Evolutionary conservation across 2,888 invertebrate genomes (phyloP), one percentile per base, ranked within the genome.

Genomic region (Schizaphis graminum): DNA sequence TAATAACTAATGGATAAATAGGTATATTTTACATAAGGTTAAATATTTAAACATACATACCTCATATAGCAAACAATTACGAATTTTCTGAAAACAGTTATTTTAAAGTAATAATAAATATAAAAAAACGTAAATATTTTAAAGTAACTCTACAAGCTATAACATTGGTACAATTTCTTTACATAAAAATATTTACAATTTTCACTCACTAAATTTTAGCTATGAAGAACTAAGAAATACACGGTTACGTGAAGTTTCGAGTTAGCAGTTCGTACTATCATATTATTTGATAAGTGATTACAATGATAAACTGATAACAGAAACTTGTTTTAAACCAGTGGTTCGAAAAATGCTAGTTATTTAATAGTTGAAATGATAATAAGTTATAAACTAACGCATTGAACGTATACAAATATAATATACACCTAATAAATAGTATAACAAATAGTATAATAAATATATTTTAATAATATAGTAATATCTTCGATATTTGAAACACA

Each of bases 281-380:
- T 41, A 77, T 41, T 41, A 77, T 41, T 21, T 77, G 77, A 77
- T 77, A 28, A 86, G 47, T 16, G 86, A 86, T 86, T 16, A 49
- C 7, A 49, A 13, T 28, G 86, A 86, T 86, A 86, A 77, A n/a
- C 44, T 86, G 86, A 86, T 86, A 86, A 86, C 86, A 86, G 13
- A 86, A 86, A 47, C 28, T 47, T 86, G 11, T 86, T 47, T 86
- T 26, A 41, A 86, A 28, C 28, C 47, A 86, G 86, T 28, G 86
- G 86, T 86, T 86, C 86, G 2, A 49, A 77, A 77, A 35, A 77
- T 77, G 35, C 7, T 21, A 35, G 35, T 8, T 35, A 35, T 35
- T 77, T 2, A 67, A 21, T 35, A 35, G 1, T 77, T 77, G 1
- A 77, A 77, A 21, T 77, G 21, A 77, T 77, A 35, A 77, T 35